Base-by-base conservation (phyloP, 1,140 invertebrate species). In the Drosophila obscura region DNA sequence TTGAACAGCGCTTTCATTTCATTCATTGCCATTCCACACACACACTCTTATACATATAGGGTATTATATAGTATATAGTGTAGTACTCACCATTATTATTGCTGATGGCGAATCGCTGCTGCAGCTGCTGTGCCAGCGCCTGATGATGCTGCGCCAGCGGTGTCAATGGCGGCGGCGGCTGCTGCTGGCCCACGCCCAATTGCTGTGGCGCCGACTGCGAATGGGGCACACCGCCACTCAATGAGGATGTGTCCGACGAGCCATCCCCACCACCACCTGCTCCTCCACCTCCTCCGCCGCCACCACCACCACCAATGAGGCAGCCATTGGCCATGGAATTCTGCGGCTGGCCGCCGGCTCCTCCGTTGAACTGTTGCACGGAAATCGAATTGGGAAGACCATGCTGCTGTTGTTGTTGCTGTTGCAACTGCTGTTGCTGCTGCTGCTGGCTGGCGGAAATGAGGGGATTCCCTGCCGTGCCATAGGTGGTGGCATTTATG, bases 201-300 rank as follows among this genome's bases (percentile, higher is more conserved):
- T 90, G 84, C 61, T 88, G 83, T n/a, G 89, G 85, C 24, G 91
- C 82, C 67, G 90, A 90, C 46, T 91, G 91, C 44, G 92, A 92
- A 68, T 92, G 92, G 35, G 88, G 88, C 50, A 91, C 91, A 45
- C 82, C 74, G 31, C 80, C 85, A 49, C 81, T 84, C 6, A 79
- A 63, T 43, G 84, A 89, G 26, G 64, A 77, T 91, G 93, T 92
- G 75, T 92, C 92, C 91, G 92, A 92, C 90, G 88, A 85, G 75
- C 90, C 90, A 76, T 91, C 92, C 81, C 91, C 92, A 75, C 90
- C 92, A 80, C 91, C 92, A 75, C 90, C 72, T 5, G 65, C 68
- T 80, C 91, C 91, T 0, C 89, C 92, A 76, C 88, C 67, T 31
- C 64, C 69, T 83, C 9, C 45, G 7, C 35, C 13, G 45, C 92